A percentile compares a stretch with the other conserved stretches of the same genome.
phyloP scores from a whole-genome alignment of 2,113 vertebrate genomes.

The Boulengeromyrus knoepffleri region DNA sequence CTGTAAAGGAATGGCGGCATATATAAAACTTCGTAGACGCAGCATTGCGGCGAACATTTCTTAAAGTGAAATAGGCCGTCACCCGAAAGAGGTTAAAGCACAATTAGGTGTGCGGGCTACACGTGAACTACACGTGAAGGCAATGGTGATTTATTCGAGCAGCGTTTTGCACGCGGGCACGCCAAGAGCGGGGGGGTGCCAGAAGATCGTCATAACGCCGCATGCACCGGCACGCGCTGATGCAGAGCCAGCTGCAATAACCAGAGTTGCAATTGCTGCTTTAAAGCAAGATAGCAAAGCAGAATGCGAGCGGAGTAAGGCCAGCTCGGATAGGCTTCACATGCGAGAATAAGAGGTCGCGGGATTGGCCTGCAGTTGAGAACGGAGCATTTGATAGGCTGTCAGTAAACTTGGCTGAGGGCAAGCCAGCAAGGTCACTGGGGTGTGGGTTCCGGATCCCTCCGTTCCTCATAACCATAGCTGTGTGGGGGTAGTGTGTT shows the following conservation, averaged over 20 bases:
- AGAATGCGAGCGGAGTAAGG: neutral
- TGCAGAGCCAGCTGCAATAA: neutral
- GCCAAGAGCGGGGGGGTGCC: neutral
- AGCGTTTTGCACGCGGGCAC: neutral
- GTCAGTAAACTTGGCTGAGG: neutral
- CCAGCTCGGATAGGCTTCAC: neutral
- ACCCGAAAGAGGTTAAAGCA: neutral
- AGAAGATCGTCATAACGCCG: neutral
- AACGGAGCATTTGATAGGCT: neutral
- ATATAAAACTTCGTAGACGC: slow-evolving; percentile 61
- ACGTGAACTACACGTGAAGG: neutral
- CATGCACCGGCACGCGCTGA: neutral
- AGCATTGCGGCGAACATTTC: slow-evolving; percentile 54
- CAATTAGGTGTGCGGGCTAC: neutral
- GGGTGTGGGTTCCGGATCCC: neutral
- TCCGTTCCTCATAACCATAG: neutral
- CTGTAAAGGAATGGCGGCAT: slow-evolving; percentile 83
- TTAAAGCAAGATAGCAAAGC: neutral
- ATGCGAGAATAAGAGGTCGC: neutral
- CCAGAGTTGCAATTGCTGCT: neutral
- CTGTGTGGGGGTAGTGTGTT: neutral
- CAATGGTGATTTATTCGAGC: neutral
- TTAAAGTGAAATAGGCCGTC: slow-evolving; percentile 33
- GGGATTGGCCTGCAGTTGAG: neutral
- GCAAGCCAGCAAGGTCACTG: neutral